These are phyloP conservation scores for Chorisops tibialis DNA, from an alignment of 2,888 invertebrate species.

Conservation along the genomic window DNA sequence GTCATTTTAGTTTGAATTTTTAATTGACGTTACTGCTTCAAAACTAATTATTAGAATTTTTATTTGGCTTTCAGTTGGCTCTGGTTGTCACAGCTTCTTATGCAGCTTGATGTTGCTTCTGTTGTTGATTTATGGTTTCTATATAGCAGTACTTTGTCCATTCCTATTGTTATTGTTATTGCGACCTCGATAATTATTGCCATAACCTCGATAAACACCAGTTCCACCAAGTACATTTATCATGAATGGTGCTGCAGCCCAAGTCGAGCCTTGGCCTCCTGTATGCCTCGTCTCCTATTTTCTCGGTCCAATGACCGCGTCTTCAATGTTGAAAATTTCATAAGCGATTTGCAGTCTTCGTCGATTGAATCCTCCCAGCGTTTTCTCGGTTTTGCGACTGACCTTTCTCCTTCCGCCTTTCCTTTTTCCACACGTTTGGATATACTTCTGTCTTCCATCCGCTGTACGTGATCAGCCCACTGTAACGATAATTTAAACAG, in stretches of 20 bases:
- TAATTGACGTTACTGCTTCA: conserved; percentile 45
- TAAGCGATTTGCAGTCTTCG: too few relatives aligned
- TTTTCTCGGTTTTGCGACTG: too few relatives aligned
- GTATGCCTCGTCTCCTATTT: too few relatives aligned
- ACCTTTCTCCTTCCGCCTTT: too few relatives aligned
- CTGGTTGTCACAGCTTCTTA: conserved; percentile 34
- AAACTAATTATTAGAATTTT: conserved; percentile 33
- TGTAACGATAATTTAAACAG: too few relatives aligned
- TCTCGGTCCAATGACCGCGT: too few relatives aligned
- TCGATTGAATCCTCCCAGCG: too few relatives aligned
- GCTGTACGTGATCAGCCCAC: too few relatives aligned
- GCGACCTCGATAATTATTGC: conserved; percentile 41
- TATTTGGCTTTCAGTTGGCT: conserved; percentile 31
- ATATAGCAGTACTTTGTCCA: conserved; percentile 34
- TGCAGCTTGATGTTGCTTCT: conserved; percentile 29
- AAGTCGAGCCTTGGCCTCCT: too few relatives aligned
- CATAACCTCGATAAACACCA: conserved; percentile 52
- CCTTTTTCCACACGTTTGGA: too few relatives aligned
- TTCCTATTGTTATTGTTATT: conserved; percentile 33
- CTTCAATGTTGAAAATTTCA: too few relatives aligned
- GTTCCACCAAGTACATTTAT: conserved; percentile 51
- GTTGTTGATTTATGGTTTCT: conserved; percentile 22
- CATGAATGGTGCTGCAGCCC: conserved; percentile 58
- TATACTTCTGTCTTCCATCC: too few relatives aligned
- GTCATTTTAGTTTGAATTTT: background rate